Conservation (phyloP, 2,113 vertebrate genomes). For the Ictalurus punctatus region DNA sequence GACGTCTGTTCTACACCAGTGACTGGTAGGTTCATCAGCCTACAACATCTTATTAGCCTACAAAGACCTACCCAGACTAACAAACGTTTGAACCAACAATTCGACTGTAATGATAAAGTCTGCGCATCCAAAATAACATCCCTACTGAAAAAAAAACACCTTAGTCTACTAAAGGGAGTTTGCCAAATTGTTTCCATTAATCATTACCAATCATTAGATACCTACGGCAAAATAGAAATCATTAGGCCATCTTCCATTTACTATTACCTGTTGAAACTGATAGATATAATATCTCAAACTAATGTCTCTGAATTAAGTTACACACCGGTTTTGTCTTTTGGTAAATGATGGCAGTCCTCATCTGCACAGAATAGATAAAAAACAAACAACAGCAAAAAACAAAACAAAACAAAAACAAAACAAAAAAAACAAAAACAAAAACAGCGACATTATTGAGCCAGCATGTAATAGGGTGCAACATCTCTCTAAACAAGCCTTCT, state of each 20-base stretch:
- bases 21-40: constrained; percentile 76
- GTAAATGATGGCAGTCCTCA: background rate
- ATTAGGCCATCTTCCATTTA: background rate
- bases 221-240: background rate
- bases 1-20: constrained; percentile 67
- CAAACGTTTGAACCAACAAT: background rate
- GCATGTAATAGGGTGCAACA: background rate
- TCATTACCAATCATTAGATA: background rate
- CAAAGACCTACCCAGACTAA: background rate
- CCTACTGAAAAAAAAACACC: background rate
- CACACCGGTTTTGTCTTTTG: constrained; percentile 1
- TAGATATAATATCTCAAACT: background rate
- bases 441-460: background rate
- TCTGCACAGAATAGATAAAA: background rate
- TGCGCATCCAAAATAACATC: background rate
- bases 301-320: background rate
- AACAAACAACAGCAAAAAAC: background rate
- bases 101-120: background rate
- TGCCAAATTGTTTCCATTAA: background rate
- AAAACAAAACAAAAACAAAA: background rate
- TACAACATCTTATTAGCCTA: background rate
- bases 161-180: background rate
- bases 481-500: background rate
- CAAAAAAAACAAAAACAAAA: background rate
- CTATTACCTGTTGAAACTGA: background rate